Evolutionary conservation across 2,797 vertebrate species (phyloP).

Genomic region (Ctenochaetus hawaiiensis): DNA sequence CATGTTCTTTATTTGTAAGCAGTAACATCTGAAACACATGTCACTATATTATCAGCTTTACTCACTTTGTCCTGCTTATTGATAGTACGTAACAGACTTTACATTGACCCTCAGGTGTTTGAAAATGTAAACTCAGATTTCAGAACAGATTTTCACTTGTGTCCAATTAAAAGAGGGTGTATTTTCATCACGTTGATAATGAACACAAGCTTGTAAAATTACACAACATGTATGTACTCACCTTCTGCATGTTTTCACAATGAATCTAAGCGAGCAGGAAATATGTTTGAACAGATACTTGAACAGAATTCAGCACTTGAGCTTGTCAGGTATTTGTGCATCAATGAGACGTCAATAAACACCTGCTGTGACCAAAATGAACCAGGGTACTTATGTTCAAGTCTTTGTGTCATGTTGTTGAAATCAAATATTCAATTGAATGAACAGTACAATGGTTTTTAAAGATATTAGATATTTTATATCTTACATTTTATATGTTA

Average conservation of each 20-base stretch:
- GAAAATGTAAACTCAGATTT: background rate
- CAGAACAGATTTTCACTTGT: too few species aligned
- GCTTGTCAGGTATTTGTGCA: conserved; percentile 48
- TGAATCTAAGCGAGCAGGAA: background rate
- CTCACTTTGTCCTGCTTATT: background rate
- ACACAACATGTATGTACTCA: too few species aligned
- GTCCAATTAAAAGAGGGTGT: background rate
- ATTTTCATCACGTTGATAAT: conserved; percentile 22
- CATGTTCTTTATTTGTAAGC: too few species aligned
- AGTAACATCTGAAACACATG: too few species aligned
- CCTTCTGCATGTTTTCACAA: background rate
- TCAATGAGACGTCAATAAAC: conserved; percentile 72
- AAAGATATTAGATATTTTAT: background rate
- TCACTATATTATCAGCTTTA: too few species aligned
- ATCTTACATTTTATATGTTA: too few species aligned
- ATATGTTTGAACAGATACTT: conserved; percentile 20
- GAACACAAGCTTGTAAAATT: background rate
- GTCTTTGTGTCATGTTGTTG: background rate
- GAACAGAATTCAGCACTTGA: conserved; percentile 1
- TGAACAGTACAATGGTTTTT: background rate
- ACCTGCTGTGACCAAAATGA: conserved; percentile 43
- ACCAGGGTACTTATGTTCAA: background rate
- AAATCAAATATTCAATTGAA: conserved; percentile 5
- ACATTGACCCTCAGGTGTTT: conserved; percentile 1
- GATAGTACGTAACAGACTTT: conserved; percentile 30